These are phyloP conservation scores for Cheilosia scutellata DNA, from an alignment of 2,888 invertebrate genomes.

Conservation along the genomic window DNA sequence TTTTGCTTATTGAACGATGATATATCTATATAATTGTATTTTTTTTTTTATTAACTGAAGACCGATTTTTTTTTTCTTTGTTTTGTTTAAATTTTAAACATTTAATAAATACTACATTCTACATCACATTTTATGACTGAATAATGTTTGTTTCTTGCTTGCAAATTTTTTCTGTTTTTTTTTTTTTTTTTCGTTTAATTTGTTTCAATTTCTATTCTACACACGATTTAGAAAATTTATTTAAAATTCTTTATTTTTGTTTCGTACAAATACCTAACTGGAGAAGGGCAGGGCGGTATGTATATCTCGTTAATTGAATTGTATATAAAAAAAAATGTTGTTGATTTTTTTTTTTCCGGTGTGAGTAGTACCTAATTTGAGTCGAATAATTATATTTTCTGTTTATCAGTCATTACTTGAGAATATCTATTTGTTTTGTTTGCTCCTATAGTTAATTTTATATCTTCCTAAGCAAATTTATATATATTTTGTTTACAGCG, in stretches of 20 bases:
- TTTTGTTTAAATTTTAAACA: constrained; percentile 70
- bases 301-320: constrained; percentile 47
- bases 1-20: constrained; percentile 62
- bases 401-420: constrained; percentile 72
- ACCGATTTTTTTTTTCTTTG: constrained; percentile 65
- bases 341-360: constrained; percentile 34
- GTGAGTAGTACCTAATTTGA: constrained; percentile 63
- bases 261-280: constrained; percentile 80
- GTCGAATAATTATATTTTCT: constrained; percentile 49
- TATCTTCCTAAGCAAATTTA: constrained; percentile 62
- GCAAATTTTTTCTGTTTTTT: constrained; percentile 64
- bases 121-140: constrained; percentile 79
- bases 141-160: constrained; percentile 73
- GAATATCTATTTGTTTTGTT: constrained; percentile 49
- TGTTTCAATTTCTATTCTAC: constrained; percentile 68
- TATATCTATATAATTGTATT: constrained; percentile 61
- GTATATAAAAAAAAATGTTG: constrained; percentile 58
- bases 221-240: constrained; percentile 71
- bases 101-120: constrained; percentile 78
- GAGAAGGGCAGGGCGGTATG: constrained; percentile 45
- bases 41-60: constrained; percentile 72
- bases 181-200: constrained; percentile 11
- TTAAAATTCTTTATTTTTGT: constrained; percentile 45
- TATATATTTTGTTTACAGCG: constrained; percentile 56
- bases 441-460: constrained; percentile 48